Evolutionary conservation across 2,888 invertebrate genomes (phyloP).

Genomic region (Leptinotarsa juncta): DNA sequence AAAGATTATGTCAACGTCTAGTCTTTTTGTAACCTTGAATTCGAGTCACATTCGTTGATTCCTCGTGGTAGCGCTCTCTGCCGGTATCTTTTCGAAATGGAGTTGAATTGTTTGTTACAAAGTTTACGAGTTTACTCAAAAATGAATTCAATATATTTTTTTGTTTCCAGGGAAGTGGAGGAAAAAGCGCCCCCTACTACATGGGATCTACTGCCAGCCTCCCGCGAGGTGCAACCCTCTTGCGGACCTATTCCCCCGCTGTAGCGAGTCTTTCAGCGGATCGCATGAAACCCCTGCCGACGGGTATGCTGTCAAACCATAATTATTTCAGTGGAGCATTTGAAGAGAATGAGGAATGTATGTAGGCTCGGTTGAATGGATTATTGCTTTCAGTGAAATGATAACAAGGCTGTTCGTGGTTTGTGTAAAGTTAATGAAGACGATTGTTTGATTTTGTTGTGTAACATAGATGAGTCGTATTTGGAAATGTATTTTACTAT

Average conservation of each 20-base stretch:
- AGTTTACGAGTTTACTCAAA: no score
- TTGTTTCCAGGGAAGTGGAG: conserved; percentile 61
- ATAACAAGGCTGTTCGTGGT: background rate
- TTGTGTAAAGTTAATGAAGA: background rate
- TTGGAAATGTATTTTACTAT: background rate
- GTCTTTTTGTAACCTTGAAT: no score
- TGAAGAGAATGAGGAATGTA: conserved; percentile 16
- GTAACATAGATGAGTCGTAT: background rate
- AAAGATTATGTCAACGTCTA: no score
- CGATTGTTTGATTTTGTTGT: background rate
- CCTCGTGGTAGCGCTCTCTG: no score
- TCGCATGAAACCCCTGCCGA: conserved; percentile 69
- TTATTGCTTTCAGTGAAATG: background rate
- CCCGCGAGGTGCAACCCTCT: conserved; percentile 75
- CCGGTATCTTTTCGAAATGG: no score
- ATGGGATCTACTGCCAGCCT: conserved; percentile 76
- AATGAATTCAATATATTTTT: background rate
- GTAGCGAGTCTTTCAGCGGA: conserved; percentile 72
- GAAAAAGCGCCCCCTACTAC: conserved; percentile 77
- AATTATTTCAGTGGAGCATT: conserved; percentile 9
- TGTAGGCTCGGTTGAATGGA: background rate
- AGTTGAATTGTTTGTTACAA: no score
- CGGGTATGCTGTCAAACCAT: conserved; percentile 59
- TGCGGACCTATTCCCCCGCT: conserved; percentile 77
- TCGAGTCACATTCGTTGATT: no score